Evolutionary conservation across 2,888 invertebrate genomes (phyloP).

Genomic region (Teleogryllus oceanicus): DNA sequence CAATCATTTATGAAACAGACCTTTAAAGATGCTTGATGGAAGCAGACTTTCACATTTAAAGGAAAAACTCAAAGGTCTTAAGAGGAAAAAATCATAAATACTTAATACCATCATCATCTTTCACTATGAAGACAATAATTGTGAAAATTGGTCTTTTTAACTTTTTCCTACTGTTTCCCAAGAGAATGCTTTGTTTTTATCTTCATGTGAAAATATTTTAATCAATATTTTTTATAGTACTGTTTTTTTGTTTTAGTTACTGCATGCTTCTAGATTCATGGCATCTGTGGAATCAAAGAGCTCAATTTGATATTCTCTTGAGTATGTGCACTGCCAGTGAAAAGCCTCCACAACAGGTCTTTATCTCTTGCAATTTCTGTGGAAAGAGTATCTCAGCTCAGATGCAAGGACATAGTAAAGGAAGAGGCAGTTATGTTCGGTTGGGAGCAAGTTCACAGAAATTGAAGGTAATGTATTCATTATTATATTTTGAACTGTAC

Average conservation of each 20-base stretch:
- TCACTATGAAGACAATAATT: too few species aligned
- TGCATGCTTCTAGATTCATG: conserved; percentile 80
- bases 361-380: conserved; percentile 90
- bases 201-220: background rate
- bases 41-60: too few species aligned
- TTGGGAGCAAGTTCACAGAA: conserved; percentile 67
- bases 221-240: background rate
- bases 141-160: too few species aligned
- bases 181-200: too few species aligned
- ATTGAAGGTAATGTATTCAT: conserved; percentile 58
- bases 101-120: too few species aligned
- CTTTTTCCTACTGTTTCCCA: too few species aligned
- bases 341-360: conserved; percentile 55
- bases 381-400: conserved; percentile 85
- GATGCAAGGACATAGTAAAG: conserved; percentile 64
- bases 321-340: conserved; percentile 57
- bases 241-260: conserved; percentile 58
- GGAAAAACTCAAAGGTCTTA: too few species aligned
- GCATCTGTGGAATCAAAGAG: conserved; percentile 86
- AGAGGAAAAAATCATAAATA: too few species aligned
- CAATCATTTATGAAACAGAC: too few species aligned
- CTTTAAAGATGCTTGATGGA: too few species aligned
- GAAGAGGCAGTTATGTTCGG: conserved; percentile 56
- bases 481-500: background rate
- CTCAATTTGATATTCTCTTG: conserved; percentile 81